Percentiles rank a stretch among this genome's conserved stretches.
Evolutionary conservation across 2,797 vertebrate species (phyloP).

Genomic region (Crocodylus rhombifer): DNA sequence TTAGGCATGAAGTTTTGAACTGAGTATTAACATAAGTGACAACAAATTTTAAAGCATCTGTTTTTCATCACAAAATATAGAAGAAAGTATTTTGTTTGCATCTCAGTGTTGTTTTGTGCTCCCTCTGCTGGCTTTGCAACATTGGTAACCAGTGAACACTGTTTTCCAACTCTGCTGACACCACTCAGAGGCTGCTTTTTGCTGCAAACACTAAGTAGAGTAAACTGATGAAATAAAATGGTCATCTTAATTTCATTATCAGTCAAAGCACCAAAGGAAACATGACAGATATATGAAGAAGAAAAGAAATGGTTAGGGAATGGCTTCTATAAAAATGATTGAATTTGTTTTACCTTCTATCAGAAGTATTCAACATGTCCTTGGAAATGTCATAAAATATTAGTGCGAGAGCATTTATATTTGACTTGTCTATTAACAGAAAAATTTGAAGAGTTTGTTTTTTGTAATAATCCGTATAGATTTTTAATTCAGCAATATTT

Average conservation of each 20-base stretch:
- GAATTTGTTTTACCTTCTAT: too few relatives aligned
- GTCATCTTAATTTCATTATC: background rate
- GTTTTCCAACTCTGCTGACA: background rate
- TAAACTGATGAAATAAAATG: background rate
- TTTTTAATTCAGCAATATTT: constrained; percentile 28
- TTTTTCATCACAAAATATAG: accelerated
- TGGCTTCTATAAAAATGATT: background rate
- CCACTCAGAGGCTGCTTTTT: background rate
- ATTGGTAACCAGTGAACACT: background rate
- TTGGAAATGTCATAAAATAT: constrained; percentile 1
- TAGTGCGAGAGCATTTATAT: constrained; percentile 23
- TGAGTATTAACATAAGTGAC: background rate
- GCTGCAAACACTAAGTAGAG: background rate
- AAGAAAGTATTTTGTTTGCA: background rate
- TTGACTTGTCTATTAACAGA: background rate
- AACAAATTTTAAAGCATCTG: background rate
- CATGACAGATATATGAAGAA: background rate
- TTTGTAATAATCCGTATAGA: background rate
- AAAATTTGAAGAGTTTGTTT: background rate
- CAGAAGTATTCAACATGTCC: background rate
- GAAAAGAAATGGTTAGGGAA: background rate
- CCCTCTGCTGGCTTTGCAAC: background rate
- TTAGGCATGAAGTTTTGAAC: background rate
- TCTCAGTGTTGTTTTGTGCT: background rate
- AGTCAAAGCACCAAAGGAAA: background rate